phyloP scores from a whole-genome alignment of 2,797 vertebrate genomes.

The Malacoctenus gilli region DNA sequence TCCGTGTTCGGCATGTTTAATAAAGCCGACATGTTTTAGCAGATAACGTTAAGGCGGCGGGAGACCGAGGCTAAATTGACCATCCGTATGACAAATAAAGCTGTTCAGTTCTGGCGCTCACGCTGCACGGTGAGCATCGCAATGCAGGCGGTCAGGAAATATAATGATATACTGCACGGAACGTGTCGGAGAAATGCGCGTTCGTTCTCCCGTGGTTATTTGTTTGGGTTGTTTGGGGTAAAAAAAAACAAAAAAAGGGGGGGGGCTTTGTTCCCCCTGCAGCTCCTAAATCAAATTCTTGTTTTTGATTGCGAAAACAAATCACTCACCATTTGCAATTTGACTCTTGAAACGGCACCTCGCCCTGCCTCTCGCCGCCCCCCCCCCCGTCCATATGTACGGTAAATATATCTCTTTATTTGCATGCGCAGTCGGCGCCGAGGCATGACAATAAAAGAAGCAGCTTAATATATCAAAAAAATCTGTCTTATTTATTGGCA shows the following conservation, averaged over 20 bases:
- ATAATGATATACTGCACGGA: conserved; percentile 39
- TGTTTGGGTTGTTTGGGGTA: conserved; percentile 40
- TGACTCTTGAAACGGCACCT: conserved; percentile 50
- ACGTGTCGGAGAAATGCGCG: conserved; percentile 33
- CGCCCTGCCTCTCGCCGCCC: neutral
- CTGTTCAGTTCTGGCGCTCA: conserved; percentile 41
- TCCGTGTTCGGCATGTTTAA: conserved; percentile 72
- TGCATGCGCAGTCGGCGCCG: conserved; percentile 61
- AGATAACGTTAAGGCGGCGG: conserved; percentile 61
- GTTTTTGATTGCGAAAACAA: conserved; percentile 69
- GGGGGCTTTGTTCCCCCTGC: conserved; percentile 54
- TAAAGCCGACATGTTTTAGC: conserved; percentile 64
- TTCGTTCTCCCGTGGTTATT: conserved; percentile 41
- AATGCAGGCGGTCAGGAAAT: conserved; percentile 26
- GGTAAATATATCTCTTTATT: conserved; percentile 71
- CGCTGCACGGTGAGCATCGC: conserved; percentile 30
- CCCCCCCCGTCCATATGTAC: conserved; percentile 54
- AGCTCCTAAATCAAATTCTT: conserved; percentile 66
- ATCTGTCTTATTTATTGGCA: conserved; percentile 76
- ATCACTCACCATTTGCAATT: conserved; percentile 67
- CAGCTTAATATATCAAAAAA: conserved; percentile 79
- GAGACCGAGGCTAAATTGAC: conserved; percentile 57
- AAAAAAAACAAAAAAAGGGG: conserved; percentile 39
- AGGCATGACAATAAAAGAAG: conserved; percentile 76
- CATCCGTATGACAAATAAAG: conserved; percentile 66